These are phyloP conservation scores for Trachelus tabidus DNA, from an alignment of 2,888 invertebrate genomes.

Conservation along the genomic window DNA sequence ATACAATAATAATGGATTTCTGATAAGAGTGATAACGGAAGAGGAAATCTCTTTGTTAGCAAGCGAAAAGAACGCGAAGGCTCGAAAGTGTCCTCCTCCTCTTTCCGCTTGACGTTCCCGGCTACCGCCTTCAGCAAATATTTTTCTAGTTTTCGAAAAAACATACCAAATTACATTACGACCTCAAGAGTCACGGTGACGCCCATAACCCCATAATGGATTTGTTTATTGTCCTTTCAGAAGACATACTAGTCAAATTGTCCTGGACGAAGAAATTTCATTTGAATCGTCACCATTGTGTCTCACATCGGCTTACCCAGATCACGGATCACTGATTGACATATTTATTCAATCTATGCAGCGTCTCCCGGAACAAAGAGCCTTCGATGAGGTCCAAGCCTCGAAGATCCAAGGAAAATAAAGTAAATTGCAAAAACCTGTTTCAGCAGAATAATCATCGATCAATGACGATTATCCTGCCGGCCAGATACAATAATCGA, in stretches of 20 bases:
- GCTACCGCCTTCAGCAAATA: constrained; percentile 2
- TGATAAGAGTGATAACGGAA: not conserved
- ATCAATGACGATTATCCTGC: too few species aligned
- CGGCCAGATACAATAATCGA: too few species aligned
- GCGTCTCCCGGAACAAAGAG: too few species aligned
- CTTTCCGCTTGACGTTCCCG: not conserved
- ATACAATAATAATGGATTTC: not conserved
- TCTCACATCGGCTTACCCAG: not conserved
- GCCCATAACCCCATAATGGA: not conserved
- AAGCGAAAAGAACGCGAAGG: not conserved
- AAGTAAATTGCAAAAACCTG: too few species aligned
- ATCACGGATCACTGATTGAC: not conserved
- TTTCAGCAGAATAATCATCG: too few species aligned
- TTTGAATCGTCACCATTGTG: not conserved
- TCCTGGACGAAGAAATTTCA: not conserved
- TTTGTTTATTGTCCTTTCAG: not conserved
- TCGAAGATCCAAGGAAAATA: too few species aligned
- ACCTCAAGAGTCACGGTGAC: not conserved
- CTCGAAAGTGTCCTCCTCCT: not conserved
- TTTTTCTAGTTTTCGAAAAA: not conserved
- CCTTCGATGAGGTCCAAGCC: too few species aligned
- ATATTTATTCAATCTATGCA: too few species aligned
- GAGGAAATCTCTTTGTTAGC: not conserved
- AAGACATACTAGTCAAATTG: not conserved
- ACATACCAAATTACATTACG: not conserved